Conservation (phyloP, 1,140 invertebrate species). For the Nephotettix cincticeps region DNA sequence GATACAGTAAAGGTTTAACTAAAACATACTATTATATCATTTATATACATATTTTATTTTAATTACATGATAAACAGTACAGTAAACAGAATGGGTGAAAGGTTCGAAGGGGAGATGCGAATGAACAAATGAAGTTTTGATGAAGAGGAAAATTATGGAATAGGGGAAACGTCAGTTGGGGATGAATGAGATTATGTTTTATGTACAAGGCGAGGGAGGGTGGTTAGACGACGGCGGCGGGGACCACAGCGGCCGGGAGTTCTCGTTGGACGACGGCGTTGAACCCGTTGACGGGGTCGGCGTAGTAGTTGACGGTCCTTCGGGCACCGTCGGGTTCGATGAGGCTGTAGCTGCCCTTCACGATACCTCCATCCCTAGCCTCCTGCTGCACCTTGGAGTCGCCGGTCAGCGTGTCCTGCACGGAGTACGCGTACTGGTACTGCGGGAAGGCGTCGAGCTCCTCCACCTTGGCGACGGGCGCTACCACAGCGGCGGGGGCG, state of each 20-base stretch:
- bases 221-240: constrained; percentile 12
- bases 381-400: constrained; percentile 57
- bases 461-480: constrained; percentile 31
- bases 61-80: no score
- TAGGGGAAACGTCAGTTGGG: no score
- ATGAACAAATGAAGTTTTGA: no score
- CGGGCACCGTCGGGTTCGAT: constrained; percentile 46
- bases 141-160: no score
- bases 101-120: no score
- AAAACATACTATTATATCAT: no score
- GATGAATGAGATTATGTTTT: neutral
- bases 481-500: constrained; percentile 24
- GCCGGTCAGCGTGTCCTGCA: constrained; percentile 55
- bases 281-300: constrained; percentile 49
- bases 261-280: constrained; percentile 43
- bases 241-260: constrained; percentile 1
- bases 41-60: no score
- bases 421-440: constrained; percentile 54
- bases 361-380: constrained; percentile 54
- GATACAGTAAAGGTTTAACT: no score
- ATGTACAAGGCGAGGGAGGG: neutral
- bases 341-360: constrained; percentile 49
- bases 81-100: no score
- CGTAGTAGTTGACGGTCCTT: constrained; percentile 47
- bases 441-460: constrained; percentile 41